Base-by-base conservation (phyloP, 1,140 invertebrate genomes). In the Drosophila baimaii region DNA sequence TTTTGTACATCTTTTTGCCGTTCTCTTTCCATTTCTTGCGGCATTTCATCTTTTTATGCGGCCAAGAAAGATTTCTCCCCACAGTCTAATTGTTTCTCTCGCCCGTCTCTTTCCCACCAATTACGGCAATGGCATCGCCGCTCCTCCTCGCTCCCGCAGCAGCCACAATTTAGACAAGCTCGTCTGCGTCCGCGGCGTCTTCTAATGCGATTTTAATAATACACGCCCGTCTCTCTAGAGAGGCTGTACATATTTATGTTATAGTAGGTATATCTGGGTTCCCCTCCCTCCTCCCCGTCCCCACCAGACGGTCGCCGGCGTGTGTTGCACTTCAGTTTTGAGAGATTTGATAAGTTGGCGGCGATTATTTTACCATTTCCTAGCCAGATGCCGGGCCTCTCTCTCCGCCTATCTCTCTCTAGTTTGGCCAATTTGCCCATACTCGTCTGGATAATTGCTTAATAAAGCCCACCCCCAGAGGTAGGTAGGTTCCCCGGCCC, bases 131-230 rank as follows among this genome's bases (percentile, higher is more conserved):
- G 49, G 21, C 44, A 29, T 54, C 17, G 41, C 37, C 29, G n/a
- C 12, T 66, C 21, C 39, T 25, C 37, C 7, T 57, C 31, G 54
- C 44, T 41, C 35, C 54, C n/a, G 37, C 52, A 57, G 83, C 83
- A 57, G 83, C 83, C 58, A 83, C 83, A 82, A 73, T 86, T 86
- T 86, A 88, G 77, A 88, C 71, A 75, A 86, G 82, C 51, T 66
- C 71, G 65, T 71, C 72, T 77, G 68, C 62, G 37, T 39, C 55
- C 29, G 58, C 81, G 78, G 78, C 82, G 75, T 86, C 84, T 90
- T 90, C 86, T 90, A 90, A 90, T 90, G 88, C 86, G 86, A 81
- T 90, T 90, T 90, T 90, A 90, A 90, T 90, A 90, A 90, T 88
- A 91, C 84, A 86, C 85, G 85, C 85, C 85, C 81, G 85, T 89